Conservation (phyloP, 23 tunicate genomes). For the Halocynthia roretzi region DNA sequence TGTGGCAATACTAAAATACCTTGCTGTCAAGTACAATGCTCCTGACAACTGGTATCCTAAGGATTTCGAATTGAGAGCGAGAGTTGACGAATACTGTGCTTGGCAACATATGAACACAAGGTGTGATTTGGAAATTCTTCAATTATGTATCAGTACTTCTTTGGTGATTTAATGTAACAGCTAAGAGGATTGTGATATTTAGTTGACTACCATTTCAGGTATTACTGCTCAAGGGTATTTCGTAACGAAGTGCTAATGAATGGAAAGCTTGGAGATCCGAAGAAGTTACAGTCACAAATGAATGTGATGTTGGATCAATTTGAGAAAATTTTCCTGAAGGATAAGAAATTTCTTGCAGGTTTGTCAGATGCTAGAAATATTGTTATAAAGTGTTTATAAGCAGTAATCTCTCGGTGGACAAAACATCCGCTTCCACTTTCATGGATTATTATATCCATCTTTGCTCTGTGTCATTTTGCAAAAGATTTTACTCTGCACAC, state of each 20-base stretch:
- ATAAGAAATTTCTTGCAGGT: slow-evolving; percentile 55
- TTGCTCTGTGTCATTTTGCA: no score
- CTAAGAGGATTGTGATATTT: neutral
- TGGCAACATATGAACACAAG: slow-evolving; percentile 81
- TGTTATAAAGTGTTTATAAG: no score
- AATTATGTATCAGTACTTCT: neutral
- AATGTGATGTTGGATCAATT: slow-evolving; percentile 59
- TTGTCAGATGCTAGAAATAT: neutral
- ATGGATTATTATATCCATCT: no score
- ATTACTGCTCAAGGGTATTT: slow-evolving; percentile 42
- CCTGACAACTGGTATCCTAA: slow-evolving; percentile 44
- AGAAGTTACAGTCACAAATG: slow-evolving; percentile 33
- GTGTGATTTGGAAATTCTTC: slow-evolving; percentile 19
- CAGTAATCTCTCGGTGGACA: no score
- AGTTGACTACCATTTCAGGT: slow-evolving; percentile 12
- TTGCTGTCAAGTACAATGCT: slow-evolving; percentile 30
- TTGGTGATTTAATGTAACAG: neutral
- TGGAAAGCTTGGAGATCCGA: slow-evolving; percentile 13
- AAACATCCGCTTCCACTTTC: no score
- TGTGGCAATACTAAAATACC: slow-evolving; percentile 60
- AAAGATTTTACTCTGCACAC: no score
- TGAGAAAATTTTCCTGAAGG: slow-evolving; percentile 58
- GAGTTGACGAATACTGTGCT: slow-evolving; percentile 60
- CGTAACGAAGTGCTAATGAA: slow-evolving; percentile 32
- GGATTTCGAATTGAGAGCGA: slow-evolving; percentile 27